Percentiles rank a stretch among this genome's conserved stretches.
These are phyloP conservation scores for Drymodes brunneopygia DNA, from an alignment of 2,113 vertebrate genomes.

Conservation along the genomic window DNA sequence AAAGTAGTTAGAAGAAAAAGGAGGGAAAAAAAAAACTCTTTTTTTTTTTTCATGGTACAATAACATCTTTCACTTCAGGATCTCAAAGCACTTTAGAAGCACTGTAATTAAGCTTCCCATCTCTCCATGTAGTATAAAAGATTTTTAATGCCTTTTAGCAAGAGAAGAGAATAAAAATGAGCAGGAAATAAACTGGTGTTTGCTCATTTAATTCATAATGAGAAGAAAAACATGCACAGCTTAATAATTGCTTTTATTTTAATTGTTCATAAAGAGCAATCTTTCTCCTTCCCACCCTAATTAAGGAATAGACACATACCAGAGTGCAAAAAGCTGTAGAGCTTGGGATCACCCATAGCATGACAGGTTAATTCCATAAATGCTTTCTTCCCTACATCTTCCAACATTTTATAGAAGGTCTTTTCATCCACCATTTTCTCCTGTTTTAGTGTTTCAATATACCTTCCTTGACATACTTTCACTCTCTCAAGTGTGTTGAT, in stretches of 20 bases:
- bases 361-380: conserved; percentile 32
- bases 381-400: not conserved
- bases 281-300: not conserved
- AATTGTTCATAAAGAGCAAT: not conserved
- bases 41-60: not conserved
- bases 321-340: not conserved
- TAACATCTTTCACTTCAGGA: not conserved
- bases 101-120: conserved; percentile 11
- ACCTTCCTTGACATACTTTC: conserved; percentile 15
- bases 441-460: conserved; percentile 56
- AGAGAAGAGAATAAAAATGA: not conserved
- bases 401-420: not conserved
- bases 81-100: not conserved
- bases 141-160: conserved; percentile 1
- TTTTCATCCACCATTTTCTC: conserved; percentile 33
- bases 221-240: not conserved
- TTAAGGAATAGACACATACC: not conserved
- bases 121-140: not conserved
- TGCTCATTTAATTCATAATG: not conserved
- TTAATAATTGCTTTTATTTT: conserved; percentile 26
- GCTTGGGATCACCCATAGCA: not conserved
- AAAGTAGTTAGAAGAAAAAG: not conserved
- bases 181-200: not conserved
- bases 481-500: conserved; percentile 38
- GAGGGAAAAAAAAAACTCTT: too few species aligned